A percentile compares a stretch with the other conserved stretches of the same genome.
Evolutionary conservation across 1,140 invertebrate species (phyloP).

Genomic region (Anadara kagoshimensis): DNA sequence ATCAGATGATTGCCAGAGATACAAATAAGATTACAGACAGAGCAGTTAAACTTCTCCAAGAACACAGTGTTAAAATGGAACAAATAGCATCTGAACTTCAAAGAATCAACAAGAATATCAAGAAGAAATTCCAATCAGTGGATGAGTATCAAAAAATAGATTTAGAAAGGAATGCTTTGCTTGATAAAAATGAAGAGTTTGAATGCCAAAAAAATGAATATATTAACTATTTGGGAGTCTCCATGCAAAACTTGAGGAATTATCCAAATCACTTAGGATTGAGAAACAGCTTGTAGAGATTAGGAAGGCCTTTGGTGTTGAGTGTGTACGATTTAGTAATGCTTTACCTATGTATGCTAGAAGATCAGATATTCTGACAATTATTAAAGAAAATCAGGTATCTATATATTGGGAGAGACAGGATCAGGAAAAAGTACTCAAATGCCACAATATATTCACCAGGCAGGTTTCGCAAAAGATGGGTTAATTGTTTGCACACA

Average conservation of each 20-base stretch:
- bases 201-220: slow-evolving; percentile 53
- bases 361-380: slow-evolving; percentile 55
- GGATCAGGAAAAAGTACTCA: slow-evolving; percentile 87
- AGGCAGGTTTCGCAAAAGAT: slow-evolving; percentile 75
- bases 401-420: slow-evolving; percentile 92
- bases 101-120: neutral
- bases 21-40: no score
- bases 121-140: neutral
- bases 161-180: slow-evolving; percentile 40
- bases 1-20: no score
- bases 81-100: no score
- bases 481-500: slow-evolving; percentile 84
- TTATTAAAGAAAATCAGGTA: slow-evolving; percentile 56
- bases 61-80: no score
- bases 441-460: slow-evolving; percentile 64
- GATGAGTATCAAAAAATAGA: neutral
- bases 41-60: no score
- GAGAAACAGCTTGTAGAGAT: slow-evolving; percentile 40
- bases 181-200: slow-evolving; percentile 56
- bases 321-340: slow-evolving; percentile 49
- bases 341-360: slow-evolving; percentile 66
- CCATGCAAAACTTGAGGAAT: slow-evolving; percentile 28
- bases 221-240: slow-evolving; percentile 25
- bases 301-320: slow-evolving; percentile 50
- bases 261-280: slow-evolving; percentile 18